Base-by-base conservation (phyloP, 2,888 invertebrate species). In the Zygaena filipendulae region DNA sequence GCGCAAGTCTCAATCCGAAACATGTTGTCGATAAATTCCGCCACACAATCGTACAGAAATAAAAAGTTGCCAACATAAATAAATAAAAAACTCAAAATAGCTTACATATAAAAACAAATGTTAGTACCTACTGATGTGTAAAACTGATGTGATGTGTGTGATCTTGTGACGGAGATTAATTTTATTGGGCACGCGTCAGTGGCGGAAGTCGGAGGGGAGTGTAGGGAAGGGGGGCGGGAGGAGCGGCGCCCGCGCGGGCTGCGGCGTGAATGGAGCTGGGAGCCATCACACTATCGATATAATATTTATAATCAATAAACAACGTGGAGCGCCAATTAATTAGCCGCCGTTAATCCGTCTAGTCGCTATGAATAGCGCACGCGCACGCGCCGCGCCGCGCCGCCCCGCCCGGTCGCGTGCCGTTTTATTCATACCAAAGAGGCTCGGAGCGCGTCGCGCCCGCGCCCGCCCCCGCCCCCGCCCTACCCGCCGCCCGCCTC, bases 1-100 rank as follows among this genome's bases (percentile, higher is more conserved):
- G n/a, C n/a, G n/a, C n/a, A n/a, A n/a, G n/a, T n/a, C n/a, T n/a
- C n/a, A n/a, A n/a, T n/a, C n/a, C n/a, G n/a, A n/a, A n/a, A n/a
- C n/a, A n/a, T n/a, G n/a, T n/a, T n/a, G n/a, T n/a, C n/a, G n/a
- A n/a, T n/a, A n/a, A n/a, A n/a, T n/a, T n/a, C n/a, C 25, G 27
- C 22, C 36, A 33, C 41, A 43, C 46, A 43, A 47, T 40, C 36
- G 33, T 13, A 45, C 39, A 33, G 27, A 53, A 45, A 48, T 24
- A 46, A 51, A 49, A 44, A 36, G 40, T 42, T 39, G 39, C 39
- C 35, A 45, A 46, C 46, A 52, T 46, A 66, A 59, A 62, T 51
- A 59, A 52, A 58, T 47, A 44, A 48, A 41, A 43, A 51, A 51
- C 53, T 47, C 38, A 56, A n/a, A 68, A 67, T 64, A 66, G 58